Evolutionary conservation across 2,797 vertebrate genomes (phyloP).

Genomic region (Momotus momota): DNA sequence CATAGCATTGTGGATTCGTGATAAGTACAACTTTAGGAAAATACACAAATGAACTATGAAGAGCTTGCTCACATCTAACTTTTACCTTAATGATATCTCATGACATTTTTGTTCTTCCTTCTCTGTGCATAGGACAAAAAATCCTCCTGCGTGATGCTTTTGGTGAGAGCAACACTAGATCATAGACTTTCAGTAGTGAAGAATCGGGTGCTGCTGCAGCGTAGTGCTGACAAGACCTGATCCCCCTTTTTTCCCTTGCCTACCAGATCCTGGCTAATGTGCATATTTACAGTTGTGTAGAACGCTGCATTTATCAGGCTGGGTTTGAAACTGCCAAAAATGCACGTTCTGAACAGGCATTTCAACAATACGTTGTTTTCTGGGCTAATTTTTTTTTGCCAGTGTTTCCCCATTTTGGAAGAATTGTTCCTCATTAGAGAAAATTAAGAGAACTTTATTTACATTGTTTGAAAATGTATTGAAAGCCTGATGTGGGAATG

Average conservation of each 20-base stretch:
- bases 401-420: neutral
- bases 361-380: neutral
- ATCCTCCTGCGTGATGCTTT: slow-evolving; percentile 84
- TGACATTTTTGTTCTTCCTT: slow-evolving; percentile 67
- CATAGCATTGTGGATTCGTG: neutral
- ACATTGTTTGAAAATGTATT: neutral
- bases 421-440: neutral
- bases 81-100: slow-evolving; percentile 50
- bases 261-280: neutral
- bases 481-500: neutral
- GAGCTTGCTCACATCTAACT: neutral
- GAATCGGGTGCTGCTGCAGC: neutral
- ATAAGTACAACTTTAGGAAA: neutral
- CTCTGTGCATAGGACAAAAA: slow-evolving; percentile 84
- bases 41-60: neutral
- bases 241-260: neutral
- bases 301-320: slow-evolving; percentile 4
- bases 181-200: neutral
- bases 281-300: neutral
- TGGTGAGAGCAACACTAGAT: slow-evolving; percentile 79
- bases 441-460: neutral
- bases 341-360: neutral
- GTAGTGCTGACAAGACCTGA: neutral
- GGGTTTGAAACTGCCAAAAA: neutral
- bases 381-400: neutral